These are phyloP conservation scores for Poecile montanus DNA, from an alignment of 2,797 vertebrate genomes.

Conservation along the genomic window DNA sequence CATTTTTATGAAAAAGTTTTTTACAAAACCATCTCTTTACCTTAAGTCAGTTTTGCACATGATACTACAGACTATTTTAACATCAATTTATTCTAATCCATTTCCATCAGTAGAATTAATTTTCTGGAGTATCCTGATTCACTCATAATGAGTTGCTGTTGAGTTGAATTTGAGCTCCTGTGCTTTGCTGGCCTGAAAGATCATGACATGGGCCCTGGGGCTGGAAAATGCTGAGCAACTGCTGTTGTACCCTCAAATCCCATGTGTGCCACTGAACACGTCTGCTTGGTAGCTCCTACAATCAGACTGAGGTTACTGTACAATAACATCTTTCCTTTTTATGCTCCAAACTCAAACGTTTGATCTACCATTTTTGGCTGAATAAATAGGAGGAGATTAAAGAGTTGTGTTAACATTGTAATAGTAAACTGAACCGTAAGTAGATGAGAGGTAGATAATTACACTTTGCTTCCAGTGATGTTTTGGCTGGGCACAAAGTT, in stretches of 20 bases:
- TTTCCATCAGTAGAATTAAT: neutral
- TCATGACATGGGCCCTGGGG: neutral
- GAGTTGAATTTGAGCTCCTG: neutral
- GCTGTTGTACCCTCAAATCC: neutral
- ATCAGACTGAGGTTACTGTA: neutral
- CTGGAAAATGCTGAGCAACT: neutral
- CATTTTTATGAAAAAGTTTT: neutral
- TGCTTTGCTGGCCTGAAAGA: neutral
- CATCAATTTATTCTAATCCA: neutral
- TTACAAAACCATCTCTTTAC: neutral
- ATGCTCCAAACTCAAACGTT: neutral
- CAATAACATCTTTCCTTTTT: neutral
- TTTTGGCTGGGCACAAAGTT: neutral
- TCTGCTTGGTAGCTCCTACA: neutral
- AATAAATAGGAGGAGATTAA: neutral
- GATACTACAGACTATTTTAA: neutral
- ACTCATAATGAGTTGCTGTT: neutral
- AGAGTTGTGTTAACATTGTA: neutral
- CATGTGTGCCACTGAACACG: neutral
- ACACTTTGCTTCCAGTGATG: neutral
- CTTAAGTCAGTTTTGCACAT: neutral
- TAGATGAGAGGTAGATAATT: neutral
- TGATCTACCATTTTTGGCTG: neutral
- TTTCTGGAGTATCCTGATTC: neutral
- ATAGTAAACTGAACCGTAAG: neutral